Percentiles rank a stretch among this genome's conserved stretches.
These are phyloP conservation scores for Alosa sapidissima DNA, from an alignment of 2,797 vertebrate species.

Conservation along the genomic window DNA sequence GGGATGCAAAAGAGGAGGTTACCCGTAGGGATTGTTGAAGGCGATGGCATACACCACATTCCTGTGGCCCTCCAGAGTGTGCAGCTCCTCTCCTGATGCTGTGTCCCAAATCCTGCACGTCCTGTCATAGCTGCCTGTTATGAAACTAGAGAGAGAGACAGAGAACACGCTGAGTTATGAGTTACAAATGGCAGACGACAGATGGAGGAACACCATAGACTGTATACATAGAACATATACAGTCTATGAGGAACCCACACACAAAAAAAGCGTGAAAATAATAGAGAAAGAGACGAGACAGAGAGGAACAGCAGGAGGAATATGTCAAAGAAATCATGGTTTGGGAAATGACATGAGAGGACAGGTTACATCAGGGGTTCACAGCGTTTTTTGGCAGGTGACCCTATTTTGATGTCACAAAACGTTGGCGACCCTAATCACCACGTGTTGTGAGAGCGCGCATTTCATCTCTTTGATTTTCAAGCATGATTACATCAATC, in stretches of 20 bases:
- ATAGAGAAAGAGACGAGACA: background rate
- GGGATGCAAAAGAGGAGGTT: slow-evolving; percentile 37
- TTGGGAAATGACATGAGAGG: background rate
- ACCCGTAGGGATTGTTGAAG: slow-evolving; percentile 99
- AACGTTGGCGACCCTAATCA: too few relatives aligned
- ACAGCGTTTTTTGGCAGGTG: too few relatives aligned
- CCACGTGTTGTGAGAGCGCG: too few relatives aligned
- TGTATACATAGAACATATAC: too few relatives aligned
- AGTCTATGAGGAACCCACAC: background rate
- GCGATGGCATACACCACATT: slow-evolving; percentile 93
- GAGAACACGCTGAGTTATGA: background rate
- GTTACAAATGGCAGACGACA: background rate
- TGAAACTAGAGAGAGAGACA: slow-evolving; percentile 77
- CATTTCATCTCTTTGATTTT: too few relatives aligned
- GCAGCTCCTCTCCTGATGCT: slow-evolving; percentile 82
- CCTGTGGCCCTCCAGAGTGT: slow-evolving; percentile 82
- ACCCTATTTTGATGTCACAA: too few relatives aligned
- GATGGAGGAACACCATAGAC: background rate
- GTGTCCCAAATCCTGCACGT: slow-evolving; percentile 97
- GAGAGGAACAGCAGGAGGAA: background rate
- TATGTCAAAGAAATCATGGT: background rate
- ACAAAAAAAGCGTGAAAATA: background rate
- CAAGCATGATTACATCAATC: too few relatives aligned
- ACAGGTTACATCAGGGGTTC: background rate
- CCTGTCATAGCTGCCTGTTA: slow-evolving; percentile 98